Conservation (phyloP, 2,797 vertebrate genomes). For the Natrix natrix region DNA sequence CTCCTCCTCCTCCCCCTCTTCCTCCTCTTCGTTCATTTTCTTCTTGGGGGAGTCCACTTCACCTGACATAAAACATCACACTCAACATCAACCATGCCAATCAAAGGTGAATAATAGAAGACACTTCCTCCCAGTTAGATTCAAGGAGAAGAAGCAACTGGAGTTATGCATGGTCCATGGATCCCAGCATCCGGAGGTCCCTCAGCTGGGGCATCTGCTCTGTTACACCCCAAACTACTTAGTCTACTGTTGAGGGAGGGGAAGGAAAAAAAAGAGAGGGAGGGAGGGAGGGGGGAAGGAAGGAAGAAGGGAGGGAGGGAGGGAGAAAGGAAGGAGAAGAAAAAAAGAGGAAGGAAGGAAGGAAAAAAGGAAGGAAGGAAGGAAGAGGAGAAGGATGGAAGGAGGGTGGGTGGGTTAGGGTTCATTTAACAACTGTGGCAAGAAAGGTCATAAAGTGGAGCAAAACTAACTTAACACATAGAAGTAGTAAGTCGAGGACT, state of each 20-base stretch:
- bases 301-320: too few species aligned
- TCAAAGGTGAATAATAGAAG: not conserved
- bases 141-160: not conserved
- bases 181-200: not conserved
- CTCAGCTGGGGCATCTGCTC: not conserved
- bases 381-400: too few species aligned
- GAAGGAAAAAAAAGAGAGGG: too few species aligned
- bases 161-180: not conserved
- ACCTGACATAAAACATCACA: not conserved
- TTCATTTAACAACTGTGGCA: too few species aligned
- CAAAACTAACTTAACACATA: too few species aligned
- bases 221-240: not conserved
- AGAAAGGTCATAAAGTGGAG: too few species aligned
- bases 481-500: too few species aligned
- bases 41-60: not conserved
- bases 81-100: not conserved
- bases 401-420: too few species aligned
- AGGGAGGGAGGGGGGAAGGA: not conserved
- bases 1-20: not conserved
- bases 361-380: too few species aligned
- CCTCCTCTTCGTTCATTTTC: slow-evolving; percentile 46
- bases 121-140: not conserved
- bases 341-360: too few species aligned
- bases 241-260: not conserved
- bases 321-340: too few species aligned